These are phyloP conservation scores for Bubo bubo DNA, from an alignment of 2,113 vertebrate species.

Conservation along the genomic window DNA sequence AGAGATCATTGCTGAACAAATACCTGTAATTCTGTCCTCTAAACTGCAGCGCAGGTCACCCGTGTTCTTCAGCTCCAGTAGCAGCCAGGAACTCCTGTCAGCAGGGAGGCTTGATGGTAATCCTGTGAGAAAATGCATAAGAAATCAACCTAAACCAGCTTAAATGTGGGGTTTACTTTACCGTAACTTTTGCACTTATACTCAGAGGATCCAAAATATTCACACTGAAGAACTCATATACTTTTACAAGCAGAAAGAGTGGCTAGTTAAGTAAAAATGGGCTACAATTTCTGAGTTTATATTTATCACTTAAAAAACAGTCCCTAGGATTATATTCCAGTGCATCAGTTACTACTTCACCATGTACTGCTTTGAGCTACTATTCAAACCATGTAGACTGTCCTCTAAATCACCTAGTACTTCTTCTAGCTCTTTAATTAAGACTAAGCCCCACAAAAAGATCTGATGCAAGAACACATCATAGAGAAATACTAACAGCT, in stretches of 20 bases:
- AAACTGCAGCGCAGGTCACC: neutral
- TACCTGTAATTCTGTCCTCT: neutral
- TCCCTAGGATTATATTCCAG: neutral
- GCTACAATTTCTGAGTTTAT: neutral
- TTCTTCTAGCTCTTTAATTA: neutral
- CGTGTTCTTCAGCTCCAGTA: neutral
- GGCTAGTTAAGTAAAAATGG: neutral
- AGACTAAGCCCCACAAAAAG: neutral
- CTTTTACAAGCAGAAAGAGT: neutral
- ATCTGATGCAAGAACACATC: neutral
- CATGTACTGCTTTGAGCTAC: neutral
- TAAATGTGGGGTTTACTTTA: neutral
- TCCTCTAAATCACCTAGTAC: neutral
- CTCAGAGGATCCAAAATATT: neutral
- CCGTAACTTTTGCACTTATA: neutral
- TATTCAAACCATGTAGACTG: neutral
- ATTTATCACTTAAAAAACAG: neutral
- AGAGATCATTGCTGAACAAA: neutral
- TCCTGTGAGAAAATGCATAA: neutral
- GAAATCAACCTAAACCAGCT: neutral
- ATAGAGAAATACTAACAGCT: neutral
- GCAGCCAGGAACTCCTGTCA: neutral
- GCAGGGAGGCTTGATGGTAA: neutral
- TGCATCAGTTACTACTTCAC: accelerated
- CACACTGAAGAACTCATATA: neutral